Conservation (phyloP, 2,888 invertebrate genomes). For the Eremobia ochroleuca region DNA sequence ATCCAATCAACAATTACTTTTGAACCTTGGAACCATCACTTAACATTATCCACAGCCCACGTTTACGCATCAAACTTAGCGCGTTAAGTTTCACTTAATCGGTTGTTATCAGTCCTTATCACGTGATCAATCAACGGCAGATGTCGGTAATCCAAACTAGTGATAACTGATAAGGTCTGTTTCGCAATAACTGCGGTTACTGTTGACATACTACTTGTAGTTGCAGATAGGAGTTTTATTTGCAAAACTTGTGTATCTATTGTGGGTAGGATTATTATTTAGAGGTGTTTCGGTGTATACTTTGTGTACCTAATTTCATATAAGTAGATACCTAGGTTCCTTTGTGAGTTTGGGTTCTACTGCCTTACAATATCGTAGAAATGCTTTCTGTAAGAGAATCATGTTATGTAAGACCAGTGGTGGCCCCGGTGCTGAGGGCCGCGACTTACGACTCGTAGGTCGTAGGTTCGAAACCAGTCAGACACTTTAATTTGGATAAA, state of each 20-base stretch:
- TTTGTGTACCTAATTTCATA: background rate
- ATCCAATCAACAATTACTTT: background rate
- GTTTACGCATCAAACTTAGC: constrained; percentile 6
- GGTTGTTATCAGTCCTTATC: constrained; percentile 70
- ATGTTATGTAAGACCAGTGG: too few relatives aligned
- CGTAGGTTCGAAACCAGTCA: too few relatives aligned
- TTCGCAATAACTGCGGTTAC: constrained; percentile 68
- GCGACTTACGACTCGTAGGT: too few relatives aligned
- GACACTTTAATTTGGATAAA: too few relatives aligned
- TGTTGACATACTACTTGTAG: constrained; percentile 61
- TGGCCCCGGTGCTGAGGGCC: too few relatives aligned
- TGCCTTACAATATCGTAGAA: too few relatives aligned
- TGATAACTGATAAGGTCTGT: constrained; percentile 65
- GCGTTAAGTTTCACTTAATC: constrained; percentile 52
- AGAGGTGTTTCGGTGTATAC: background rate
- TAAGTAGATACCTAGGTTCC: background rate
- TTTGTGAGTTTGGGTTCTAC: too few relatives aligned
- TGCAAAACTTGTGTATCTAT: constrained; percentile 30
- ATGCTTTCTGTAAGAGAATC: too few relatives aligned
- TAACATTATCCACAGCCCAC: background rate
- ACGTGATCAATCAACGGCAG: constrained; percentile 79
- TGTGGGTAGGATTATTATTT: background rate
- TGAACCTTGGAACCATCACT: background rate
- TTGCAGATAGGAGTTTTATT: constrained; percentile 46
- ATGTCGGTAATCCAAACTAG: constrained; percentile 73